Base-by-base conservation (phyloP, 2,888 invertebrate species). In the Sylvicola cinctus region DNA sequence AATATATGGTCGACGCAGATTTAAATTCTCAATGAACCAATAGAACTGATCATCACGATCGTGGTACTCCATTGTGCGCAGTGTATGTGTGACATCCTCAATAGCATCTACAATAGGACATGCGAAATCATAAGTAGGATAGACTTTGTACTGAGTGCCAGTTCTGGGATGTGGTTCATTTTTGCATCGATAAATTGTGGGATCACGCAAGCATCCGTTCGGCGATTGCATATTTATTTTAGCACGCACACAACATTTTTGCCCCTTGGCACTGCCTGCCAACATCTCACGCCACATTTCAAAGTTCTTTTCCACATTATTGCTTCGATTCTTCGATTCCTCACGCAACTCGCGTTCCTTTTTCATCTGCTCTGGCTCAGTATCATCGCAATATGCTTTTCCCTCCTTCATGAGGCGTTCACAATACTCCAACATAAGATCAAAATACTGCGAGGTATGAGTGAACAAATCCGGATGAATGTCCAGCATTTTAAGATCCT, bases 121-220 rank as follows among this genome's bases (percentile, higher is more conserved):
- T 2, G 98, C 95, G 63, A 99, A 99, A 62, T 99, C 98, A 51
- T 99, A 99, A 0, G 98, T 99, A 15, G 98, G 98, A 58, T 99
- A 99, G 1, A 93, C 95, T 50, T 93, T 96, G 63, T 96, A 99
- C 60, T 88, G 80, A 16, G 68, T 73, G 36, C 91, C 93, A 6
- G 95, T 96, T 17, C 83, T 66, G 0, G 95, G 87, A 62, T 99
- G 98, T 2, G 74, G 66, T 52, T 96, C 95, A 34, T 78, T 78
- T 60, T 99, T 99, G 61, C 95, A 98, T 12, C 98, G 67, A 56
- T 95, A 99, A 49, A 99, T 93, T 16, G 96, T 95, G 20, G 98
- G 98, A 64, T 99, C 98, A 25, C 98, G 66, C 71, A 99, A 61
- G 47, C 95, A 96, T 2, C 98, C 98, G 57, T 98, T 99, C 13